These are phyloP conservation scores for Myxocyprinus asiaticus DNA, from an alignment of 2,113 vertebrate genomes.

Conservation along the genomic window DNA sequence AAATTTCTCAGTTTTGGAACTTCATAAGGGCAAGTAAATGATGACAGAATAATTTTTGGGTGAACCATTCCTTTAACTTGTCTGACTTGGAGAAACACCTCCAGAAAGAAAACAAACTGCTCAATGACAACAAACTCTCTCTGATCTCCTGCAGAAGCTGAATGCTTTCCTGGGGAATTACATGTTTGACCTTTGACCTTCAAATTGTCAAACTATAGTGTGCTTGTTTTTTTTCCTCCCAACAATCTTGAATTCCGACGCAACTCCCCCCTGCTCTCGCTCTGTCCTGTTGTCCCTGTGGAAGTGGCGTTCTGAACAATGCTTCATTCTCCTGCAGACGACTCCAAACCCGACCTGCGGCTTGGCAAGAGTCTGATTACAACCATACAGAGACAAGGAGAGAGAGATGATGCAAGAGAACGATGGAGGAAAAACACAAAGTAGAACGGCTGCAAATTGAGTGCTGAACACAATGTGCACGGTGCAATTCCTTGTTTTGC, in stretches of 20 bases:
- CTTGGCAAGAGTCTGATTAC: no score
- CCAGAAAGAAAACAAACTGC: no score
- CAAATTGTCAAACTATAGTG: conserved; percentile 25
- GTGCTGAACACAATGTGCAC: no score
- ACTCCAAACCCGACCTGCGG: conserved; percentile 56
- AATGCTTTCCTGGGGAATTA: conserved; percentile 60
- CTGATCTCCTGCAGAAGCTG: background rate
- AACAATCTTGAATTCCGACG: background rate
- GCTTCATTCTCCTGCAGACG: conserved; percentile 84
- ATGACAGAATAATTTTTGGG: no score
- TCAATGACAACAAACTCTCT: no score
- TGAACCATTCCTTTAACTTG: no score
- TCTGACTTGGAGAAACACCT: no score
- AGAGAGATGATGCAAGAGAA: conserved; percentile 49
- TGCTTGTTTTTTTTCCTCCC: conserved; percentile 9
- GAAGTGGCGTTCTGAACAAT: conserved; percentile 81
- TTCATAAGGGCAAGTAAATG: no score
- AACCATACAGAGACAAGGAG: conserved; percentile 44
- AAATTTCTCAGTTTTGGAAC: no score
- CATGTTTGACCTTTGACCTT: conserved; percentile 57
- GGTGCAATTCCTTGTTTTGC: no score
- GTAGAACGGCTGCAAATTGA: no score
- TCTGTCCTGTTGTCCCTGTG: conserved; percentile 61
- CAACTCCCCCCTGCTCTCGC: background rate
- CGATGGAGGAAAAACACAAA: no score